Base-by-base conservation (phyloP, 2,113 vertebrate species). In the Piaya cayana region DNA sequence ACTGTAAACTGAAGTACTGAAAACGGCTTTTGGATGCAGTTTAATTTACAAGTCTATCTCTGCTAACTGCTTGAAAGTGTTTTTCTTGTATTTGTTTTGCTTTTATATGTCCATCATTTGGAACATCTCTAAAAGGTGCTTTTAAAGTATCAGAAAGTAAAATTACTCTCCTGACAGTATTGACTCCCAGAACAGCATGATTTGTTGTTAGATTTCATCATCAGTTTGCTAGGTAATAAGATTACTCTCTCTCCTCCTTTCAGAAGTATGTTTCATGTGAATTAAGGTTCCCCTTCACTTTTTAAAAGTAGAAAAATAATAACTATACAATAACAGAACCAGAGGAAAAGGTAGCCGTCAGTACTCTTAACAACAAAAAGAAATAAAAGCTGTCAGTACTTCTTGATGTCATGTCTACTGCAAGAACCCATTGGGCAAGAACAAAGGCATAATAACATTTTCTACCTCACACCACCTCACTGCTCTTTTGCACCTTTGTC, bases 61-160 rank as follows among this genome's bases (percentile, higher is more conserved):
- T 59, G 53, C 10, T 17, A 34, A 36, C 16, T 78, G 32, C 72
- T 60, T 67, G 36, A 86, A 92, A 77, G 18, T 32, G 26, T 5
- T 86, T 91, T 75, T 71, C 68, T 86, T 6, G 1, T 42, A 45
- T 74, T 82, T 88, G n/a, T 67, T 94, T 82, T 94, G 75, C 39
- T 94, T 83, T 92, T 52, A 11, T 39, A 77, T 89, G 43, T 67
- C 22, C 45, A 76, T 82, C 45, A 50, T 27, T n/a, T 64, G 17
- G 36, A 96, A 91, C 55, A 80, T 23, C 37, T 76, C 81, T 91
- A 59, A 93, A 82, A 94, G 86, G 20, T 55, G 64, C 27, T 94
- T 90, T 92, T 90, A 89, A 90, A 82, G 42, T 55, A 94, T 68
- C 55, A 82, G 55, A 84, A 94, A 86, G 47, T 53, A 79, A 91